These are phyloP conservation scores for Cossypha heuglini DNA, from an alignment of 2,797 vertebrate species.

Conservation along the genomic window DNA sequence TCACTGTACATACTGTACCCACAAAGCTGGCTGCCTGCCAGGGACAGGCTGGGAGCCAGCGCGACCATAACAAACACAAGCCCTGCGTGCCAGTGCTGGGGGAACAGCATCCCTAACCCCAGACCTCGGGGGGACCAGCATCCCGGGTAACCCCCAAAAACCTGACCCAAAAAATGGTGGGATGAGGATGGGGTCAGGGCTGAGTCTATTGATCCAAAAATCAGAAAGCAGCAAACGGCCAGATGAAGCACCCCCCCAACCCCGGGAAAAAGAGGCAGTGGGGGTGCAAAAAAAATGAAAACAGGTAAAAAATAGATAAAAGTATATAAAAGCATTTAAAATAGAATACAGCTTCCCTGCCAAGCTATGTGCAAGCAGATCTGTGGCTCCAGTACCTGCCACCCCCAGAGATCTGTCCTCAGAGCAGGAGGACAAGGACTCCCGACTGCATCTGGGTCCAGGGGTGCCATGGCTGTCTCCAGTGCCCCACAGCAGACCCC, in stretches of 20 bases:
- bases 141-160: background rate
- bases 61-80: slow-evolving; percentile 85
- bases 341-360: background rate
- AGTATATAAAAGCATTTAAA: background rate
- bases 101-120: background rate
- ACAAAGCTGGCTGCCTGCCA: slow-evolving; percentile 86
- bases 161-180: fast-evolving
- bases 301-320: background rate
- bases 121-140: background rate
- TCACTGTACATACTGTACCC: slow-evolving; percentile 99
- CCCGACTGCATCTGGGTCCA: fast-evolving
- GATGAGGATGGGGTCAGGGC: background rate
- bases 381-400: background rate
- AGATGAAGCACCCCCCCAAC: fast-evolving
- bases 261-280: background rate
- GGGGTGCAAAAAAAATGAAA: fast-evolving
- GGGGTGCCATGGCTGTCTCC: too few species aligned
- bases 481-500: background rate
- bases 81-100: slow-evolving; percentile 59
- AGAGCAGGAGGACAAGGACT: background rate
- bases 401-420: background rate
- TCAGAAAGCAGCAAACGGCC: background rate
- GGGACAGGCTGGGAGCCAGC: slow-evolving; percentile 82
- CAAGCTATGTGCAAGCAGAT: background rate
- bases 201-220: background rate